phyloP scores from a whole-genome alignment of 2,888 invertebrate genomes.

The Lydus trimaculatus region DNA sequence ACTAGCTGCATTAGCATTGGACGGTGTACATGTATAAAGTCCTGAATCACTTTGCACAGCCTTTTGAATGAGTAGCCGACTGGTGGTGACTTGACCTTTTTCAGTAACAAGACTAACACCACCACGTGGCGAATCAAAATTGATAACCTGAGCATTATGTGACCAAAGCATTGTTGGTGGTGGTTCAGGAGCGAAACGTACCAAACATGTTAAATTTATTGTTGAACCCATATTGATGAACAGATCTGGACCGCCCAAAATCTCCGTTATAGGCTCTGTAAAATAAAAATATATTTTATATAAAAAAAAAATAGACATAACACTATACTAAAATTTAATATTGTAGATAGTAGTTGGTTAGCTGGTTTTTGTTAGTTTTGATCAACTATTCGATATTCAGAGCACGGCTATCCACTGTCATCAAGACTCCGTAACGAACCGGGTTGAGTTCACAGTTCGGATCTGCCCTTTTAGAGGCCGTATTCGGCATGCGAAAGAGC shows the following conservation, averaged over 20 bases:
- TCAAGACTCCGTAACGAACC: constrained; percentile 49
- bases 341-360: neutral
- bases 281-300: constrained; percentile 26
- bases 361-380: no score
- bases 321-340: neutral
- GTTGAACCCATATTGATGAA: constrained; percentile 88
- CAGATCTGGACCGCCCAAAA: constrained; percentile 81
- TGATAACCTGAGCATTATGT: constrained; percentile 83
- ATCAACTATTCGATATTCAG: constrained; percentile 45
- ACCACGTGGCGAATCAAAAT: constrained; percentile 88
- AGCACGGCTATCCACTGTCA: constrained; percentile 41
- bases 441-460: constrained; percentile 28
- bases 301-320: neutral
- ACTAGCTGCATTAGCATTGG: constrained; percentile 80
- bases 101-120: constrained; percentile 88
- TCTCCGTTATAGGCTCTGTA: constrained; percentile 83
- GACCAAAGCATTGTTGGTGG: constrained; percentile 86
- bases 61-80: constrained; percentile 82
- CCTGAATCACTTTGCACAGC: constrained; percentile 83
- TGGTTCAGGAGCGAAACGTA: constrained; percentile 83
- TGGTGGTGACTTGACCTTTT: constrained; percentile 83
- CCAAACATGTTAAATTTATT: constrained; percentile 87
- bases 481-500: constrained; percentile 45
- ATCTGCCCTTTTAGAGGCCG: constrained; percentile 21
- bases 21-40: constrained; percentile 83